A percentile compares a stretch with the other conserved stretches of the same genome.
Evolutionary conservation across 2,113 vertebrate genomes (phyloP).

Genomic region (Etia nguti): DNA sequence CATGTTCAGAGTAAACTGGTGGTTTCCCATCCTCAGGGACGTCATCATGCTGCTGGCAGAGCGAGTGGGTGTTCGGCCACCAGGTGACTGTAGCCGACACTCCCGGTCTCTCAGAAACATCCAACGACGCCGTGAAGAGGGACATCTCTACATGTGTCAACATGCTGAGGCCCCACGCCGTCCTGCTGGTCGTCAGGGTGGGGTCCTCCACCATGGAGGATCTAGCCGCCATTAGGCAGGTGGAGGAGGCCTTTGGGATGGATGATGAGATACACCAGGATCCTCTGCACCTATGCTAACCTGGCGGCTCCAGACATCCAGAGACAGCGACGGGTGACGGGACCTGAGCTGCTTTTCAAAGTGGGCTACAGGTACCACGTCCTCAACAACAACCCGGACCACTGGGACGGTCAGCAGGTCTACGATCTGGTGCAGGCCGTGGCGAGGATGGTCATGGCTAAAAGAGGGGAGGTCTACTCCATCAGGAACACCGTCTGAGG

Average conservation of each 20-base stretch:
- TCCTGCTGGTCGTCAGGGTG: constrained; percentile 21
- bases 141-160: constrained; percentile 3
- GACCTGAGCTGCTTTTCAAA: neutral
- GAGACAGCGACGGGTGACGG: fast-evolving
- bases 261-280: neutral
- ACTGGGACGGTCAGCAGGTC: neutral
- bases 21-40: neutral
- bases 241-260: constrained; percentile 14
- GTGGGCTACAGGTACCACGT: neutral
- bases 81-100: constrained; percentile 5
- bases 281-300: neutral
- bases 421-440: neutral
- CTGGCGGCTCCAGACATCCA: neutral
- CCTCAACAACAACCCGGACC: neutral
- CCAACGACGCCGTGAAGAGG: neutral
- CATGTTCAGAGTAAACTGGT: neutral
- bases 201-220: neutral
- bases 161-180: constrained; percentile 28
- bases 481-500: neutral
- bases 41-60: neutral
- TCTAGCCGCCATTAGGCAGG: neutral
- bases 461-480: neutral
- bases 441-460: neutral
- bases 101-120: neutral
- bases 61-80: neutral